Conservation (phyloP, 2,888 invertebrate species). For the Tromatobia lineatoria region DNA sequence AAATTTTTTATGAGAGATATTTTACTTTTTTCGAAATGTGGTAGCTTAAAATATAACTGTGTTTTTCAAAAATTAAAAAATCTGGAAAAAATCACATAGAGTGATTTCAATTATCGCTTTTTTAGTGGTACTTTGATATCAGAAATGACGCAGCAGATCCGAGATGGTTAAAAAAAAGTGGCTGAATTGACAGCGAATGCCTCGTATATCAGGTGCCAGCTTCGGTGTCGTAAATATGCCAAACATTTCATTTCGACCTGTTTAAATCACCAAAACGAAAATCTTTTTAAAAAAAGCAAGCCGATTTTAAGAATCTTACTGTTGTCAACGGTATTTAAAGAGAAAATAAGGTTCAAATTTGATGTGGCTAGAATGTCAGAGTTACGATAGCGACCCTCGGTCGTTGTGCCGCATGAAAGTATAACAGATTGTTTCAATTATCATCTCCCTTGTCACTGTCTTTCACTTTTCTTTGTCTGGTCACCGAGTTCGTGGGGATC, state of each 20-base stretch:
- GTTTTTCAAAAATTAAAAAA: too few species aligned
- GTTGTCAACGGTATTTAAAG: constrained; percentile 39
- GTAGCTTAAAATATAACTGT: too few species aligned
- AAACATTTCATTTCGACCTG: constrained; percentile 74
- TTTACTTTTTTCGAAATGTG: too few species aligned
- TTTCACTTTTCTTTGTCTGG: constrained; percentile 33
- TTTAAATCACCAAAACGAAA: constrained; percentile 66
- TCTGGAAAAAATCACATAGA: too few species aligned
- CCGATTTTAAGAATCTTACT: neutral
- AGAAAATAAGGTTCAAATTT: constrained; percentile 75
- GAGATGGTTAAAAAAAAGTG: too few species aligned
- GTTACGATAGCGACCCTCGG: neutral
- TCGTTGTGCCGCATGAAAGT: neutral
- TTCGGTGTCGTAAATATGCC: constrained; percentile 76
- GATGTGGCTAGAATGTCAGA: constrained; percentile 36
- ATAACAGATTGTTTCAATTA: constrained; percentile 63
- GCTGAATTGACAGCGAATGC: too few species aligned
- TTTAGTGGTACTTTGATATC: too few species aligned
- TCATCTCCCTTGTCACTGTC: constrained; percentile 31
- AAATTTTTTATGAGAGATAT: too few species aligned
- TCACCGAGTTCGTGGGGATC: constrained; percentile 53
- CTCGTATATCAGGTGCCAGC: too few species aligned
- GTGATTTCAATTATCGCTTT: too few species aligned
- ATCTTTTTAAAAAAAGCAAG: constrained; percentile 28
- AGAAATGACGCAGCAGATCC: too few species aligned